Evolutionary conservation across 2,797 vertebrate genomes (phyloP), one percentile per base, ranked within the genome.

Genomic region (Sciurus carolinensis): DNA sequence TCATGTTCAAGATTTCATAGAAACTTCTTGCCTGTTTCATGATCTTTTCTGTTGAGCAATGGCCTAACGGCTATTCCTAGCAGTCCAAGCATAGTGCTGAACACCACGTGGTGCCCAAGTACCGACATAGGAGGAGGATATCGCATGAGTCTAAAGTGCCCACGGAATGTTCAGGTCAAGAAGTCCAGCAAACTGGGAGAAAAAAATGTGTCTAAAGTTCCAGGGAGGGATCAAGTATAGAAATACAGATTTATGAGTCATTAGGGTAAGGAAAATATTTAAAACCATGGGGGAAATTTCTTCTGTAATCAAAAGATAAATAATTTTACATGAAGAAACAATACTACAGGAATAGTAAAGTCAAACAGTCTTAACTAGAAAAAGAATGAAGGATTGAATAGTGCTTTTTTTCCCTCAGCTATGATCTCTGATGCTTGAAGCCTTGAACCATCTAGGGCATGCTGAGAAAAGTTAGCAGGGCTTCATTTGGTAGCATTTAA

Each of bases 301-400:
- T 95, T 94, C 64, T 87, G 22, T 84, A 67, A 93, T 54, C 72
- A 67, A 66, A 90, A 84, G 54, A 84, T 44, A 72, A 94, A 72
- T 10, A 75, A 77, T 71, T 92, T 44, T 77, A 81, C 52, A 85
- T 47, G 75, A 84, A 94, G n/a, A 26, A 88, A 84, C 33, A 82
- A 71, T 80, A 91, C 50, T 71, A 57, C 14, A 14, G 13, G 66
- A 59, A 64, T 26, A 17, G 17, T 72, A 75, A 42, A 81, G 62
- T 81, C 39, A 50, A 86, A 85, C 30, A 76, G 44, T 57, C 24
- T 64, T 81, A 44, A 57, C 36, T 71, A 39, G 30, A 84, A n/a
- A 82, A 26, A 87, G 62, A 81, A 94, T 50, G 13, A 69, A 85
- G 14, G 9, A 33, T 79, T 10, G 54, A 77, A 33, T 36, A 30